Evolutionary conservation across 2,797 vertebrate species (phyloP), one percentile per base, ranked within the genome.

Genomic region (Hypotaenidia philippensis): DNA sequence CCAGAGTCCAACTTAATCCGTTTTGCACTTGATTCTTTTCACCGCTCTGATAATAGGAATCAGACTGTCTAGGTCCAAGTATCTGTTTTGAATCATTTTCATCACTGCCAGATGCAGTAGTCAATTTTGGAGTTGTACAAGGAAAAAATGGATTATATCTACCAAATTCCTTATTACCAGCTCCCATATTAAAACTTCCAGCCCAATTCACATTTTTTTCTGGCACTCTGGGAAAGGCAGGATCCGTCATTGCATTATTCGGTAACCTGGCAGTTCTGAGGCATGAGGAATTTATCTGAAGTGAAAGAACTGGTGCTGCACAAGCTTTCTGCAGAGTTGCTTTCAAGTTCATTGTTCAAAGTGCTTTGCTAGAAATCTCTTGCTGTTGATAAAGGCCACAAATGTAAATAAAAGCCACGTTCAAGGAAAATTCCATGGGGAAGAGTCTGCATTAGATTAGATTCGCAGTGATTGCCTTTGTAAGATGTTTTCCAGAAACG

Each of bases 11-110:
- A 4, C 53, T 77, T 89, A 77, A 84, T 91, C 83, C 31, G 13
- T 86, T 93, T 87, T 88, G 49, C 36, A 10, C 56, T 86, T 86
- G 32, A 45, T 78, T 76, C 34, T 88, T 95, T 88, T 70, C 53
- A 38, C 26, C 11, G 3, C 22, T 74, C 70, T 91, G 52, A 76
- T 93, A 83, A 60, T 20, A 69, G 31, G 38, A 91, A 84, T 83
- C 56, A 52, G 66, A 45, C 45, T 61, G 60, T 87, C 87, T 59
- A 41, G 29, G 83, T 87, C 29, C 40, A 32, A 61, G 55, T 72
- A 29, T 72, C 64, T 91, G 31, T 25, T 96, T 90, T 90, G 47
- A 82, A 66, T 87, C 0, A 49, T 66, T 90, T 83, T 88, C 8
- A 11, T 79, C 56, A 66, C 52, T 88, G 32, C 44, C 76, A 66